A percentile compares a stretch with the other conserved stretches of the same genome.
Evolutionary conservation across 2,888 invertebrate species (phyloP).

Genomic region (Eristalis intricaria): DNA sequence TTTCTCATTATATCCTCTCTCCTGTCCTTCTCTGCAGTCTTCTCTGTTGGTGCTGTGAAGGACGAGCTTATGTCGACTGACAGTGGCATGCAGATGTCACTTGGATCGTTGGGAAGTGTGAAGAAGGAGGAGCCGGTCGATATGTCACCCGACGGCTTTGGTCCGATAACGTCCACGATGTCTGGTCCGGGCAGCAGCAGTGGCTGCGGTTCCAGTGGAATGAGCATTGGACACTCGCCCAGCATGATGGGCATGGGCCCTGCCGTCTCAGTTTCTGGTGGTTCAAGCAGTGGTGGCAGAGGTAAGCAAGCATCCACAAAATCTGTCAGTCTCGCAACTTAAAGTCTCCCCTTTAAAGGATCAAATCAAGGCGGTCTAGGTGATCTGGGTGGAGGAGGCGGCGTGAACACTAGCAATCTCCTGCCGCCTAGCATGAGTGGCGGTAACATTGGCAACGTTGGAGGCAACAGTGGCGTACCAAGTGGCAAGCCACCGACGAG

Average conservation of each 20-base stretch:
- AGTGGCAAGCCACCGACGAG: conserved; percentile 65
- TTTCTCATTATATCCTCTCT: background rate
- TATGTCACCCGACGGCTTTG: conserved; percentile 79
- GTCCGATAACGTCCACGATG: conserved; percentile 74
- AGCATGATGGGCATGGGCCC: conserved; percentile 49
- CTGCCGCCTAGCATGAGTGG: background rate
- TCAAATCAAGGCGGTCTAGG: conserved; percentile 36
- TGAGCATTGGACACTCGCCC: conserved; percentile 51
- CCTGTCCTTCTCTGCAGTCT: conserved; percentile 32
- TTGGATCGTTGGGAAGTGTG: conserved; percentile 75
- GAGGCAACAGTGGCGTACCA: conserved; percentile 56
- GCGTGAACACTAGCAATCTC: background rate
- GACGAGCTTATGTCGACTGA: conserved; percentile 63
- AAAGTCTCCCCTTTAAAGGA: conserved; percentile 9
- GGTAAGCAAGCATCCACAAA: conserved; percentile 15
- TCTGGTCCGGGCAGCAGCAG: conserved; percentile 41
- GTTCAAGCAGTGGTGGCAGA: conserved; percentile 23
- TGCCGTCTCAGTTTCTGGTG: conserved; percentile 17
- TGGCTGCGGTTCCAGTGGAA: conserved; percentile 42
- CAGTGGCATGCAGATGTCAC: conserved; percentile 73
- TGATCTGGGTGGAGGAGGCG: conserved; percentile 31
- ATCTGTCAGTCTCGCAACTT: background rate
- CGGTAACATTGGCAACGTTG: conserved; percentile 3
- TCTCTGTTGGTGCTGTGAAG: conserved; percentile 58
- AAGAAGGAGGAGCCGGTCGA: conserved; percentile 78